Base-by-base conservation (phyloP, 2,888 invertebrate genomes). In the Nephrocerus scutellatus region DNA sequence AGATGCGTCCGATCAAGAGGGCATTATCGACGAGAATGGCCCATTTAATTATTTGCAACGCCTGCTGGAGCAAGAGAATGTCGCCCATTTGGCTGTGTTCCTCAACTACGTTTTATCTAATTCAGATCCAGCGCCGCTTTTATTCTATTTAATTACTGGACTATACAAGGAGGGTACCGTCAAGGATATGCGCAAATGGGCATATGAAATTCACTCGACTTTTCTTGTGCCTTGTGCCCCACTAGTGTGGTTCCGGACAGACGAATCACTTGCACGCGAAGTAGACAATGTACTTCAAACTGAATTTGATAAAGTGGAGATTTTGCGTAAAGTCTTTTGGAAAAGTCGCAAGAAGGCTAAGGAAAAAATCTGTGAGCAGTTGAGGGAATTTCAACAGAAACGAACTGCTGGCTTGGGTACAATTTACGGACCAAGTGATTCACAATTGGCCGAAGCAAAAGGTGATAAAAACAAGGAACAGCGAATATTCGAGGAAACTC, bases 151-250 rank as follows among this genome's bases (percentile, higher is more conserved):
- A 51, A 80, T 97, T 60, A 90, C 95, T 46, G 90, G 92, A 63
- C 74, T 85, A 37, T 96, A 88, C 72, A 87, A 88, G 59, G 77
- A 82, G 55, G 89, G 88, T 34, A 82, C 80, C 51, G 74, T 80
- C 37, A 85, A 88, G 70, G 93, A 97, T 60, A 85, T 96, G 79
- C 80, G 90, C 39, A 89, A 93, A 65, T 98, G 97, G 96, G 96
- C 96, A 4, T 97, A 96, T 72, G 97, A 98, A 75, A 92, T 97
- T 60, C 92, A 93, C 71, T 95, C 95, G 51, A 89, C 90, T 58
- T 96, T 96, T 74, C 73, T 92, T 43, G 86, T 90, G 59, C 92
- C 91, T 44, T 80, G 83, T 57, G 89, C 91, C 53, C 66, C 68
- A 7, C 43, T 68, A 12, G 56, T 63, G 5, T 66, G 65, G 65